A percentile compares a stretch with the other conserved stretches of the same genome.
Conservation (phyloP, 2,888 invertebrate genomes). For the Chrysopilus asiliformis region DNA sequence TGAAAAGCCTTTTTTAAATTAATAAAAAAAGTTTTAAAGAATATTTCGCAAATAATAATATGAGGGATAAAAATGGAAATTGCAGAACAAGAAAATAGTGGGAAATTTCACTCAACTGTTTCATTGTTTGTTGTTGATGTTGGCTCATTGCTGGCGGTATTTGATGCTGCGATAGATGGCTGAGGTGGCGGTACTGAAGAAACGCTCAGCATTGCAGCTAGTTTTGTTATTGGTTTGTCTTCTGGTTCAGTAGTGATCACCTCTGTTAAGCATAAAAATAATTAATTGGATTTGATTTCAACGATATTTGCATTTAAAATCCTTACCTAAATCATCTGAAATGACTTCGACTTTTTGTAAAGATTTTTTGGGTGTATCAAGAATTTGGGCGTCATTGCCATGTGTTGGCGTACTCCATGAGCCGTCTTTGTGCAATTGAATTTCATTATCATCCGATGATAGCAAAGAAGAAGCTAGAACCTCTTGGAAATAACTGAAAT, state of each 20-base stretch:
- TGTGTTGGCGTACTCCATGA: slow-evolving; percentile 63
- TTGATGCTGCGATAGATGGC: slow-evolving; percentile 4
- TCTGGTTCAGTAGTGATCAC: slow-evolving; percentile 16
- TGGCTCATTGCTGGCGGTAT: slow-evolving; percentile 28
- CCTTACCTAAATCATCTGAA: slow-evolving; percentile 60
- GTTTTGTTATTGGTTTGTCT: slow-evolving; percentile 22
- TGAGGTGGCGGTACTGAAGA: no score
- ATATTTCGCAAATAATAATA: no score
- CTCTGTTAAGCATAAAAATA: slow-evolving; percentile 14
- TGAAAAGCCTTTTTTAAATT: no score
- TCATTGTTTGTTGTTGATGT: slow-evolving; percentile 35
- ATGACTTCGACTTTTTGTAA: slow-evolving; percentile 54
- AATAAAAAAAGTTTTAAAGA: no score
- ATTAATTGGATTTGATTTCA: slow-evolving; percentile 2
- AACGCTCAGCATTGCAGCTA: slow-evolving; percentile 21
- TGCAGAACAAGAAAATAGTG: no score
- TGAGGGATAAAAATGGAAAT: no score
- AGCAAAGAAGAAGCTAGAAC: slow-evolving; percentile 58
- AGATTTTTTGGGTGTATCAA: slow-evolving; percentile 37
- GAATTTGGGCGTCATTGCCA: slow-evolving; percentile 46
- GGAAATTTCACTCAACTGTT: no score
- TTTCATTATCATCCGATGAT: slow-evolving; percentile 59
- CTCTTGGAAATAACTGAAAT: slow-evolving; percentile 66
- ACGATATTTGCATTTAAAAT: slow-evolving; percentile 12
- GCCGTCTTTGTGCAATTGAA: slow-evolving; percentile 72